phyloP scores from a whole-genome alignment of 2,888 invertebrate genomes.

The Polyommatus iphigenia region DNA sequence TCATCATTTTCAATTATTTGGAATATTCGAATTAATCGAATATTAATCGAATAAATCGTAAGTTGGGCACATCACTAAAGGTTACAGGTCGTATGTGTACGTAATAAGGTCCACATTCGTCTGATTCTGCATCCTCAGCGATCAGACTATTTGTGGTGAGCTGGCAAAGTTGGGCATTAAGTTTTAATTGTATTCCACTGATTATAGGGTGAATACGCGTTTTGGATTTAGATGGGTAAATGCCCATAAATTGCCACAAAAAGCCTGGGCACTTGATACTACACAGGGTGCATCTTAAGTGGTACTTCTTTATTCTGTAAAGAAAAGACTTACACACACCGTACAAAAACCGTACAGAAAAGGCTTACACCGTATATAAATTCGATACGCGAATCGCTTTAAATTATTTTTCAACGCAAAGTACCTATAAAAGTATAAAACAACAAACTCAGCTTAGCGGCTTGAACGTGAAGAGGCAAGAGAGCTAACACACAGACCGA shows the following conservation, averaged over 20 bases:
- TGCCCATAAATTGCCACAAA: too few species aligned
- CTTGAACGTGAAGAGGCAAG: too few species aligned
- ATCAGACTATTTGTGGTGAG: constrained; percentile 36
- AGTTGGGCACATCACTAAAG: background rate
- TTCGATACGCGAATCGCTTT: too few species aligned
- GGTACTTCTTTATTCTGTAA: background rate
- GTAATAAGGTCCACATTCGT: background rate
- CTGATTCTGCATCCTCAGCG: background rate
- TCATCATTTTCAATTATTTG: too few species aligned
- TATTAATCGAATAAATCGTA: background rate
- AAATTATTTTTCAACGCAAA: too few species aligned
- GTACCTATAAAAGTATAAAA: background rate
- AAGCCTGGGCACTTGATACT: too few species aligned
- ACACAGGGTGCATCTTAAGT: too few species aligned
- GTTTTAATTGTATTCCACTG: constrained; percentile 40
- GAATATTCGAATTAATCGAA: background rate
- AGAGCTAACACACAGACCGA: too few species aligned
- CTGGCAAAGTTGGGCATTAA: constrained; percentile 40
- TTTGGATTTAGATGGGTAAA: background rate
- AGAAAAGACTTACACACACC: background rate
- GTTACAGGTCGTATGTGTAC: background rate
- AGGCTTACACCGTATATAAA: background rate
- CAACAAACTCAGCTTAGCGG: too few species aligned
- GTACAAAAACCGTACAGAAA: too few species aligned
- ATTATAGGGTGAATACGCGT: constrained; percentile 15